Percentiles rank a stretch among this genome's conserved stretches.
Evolutionary conservation across 1,140 invertebrate species (phyloP).

Genomic region (Saccostrea glomerata): DNA sequence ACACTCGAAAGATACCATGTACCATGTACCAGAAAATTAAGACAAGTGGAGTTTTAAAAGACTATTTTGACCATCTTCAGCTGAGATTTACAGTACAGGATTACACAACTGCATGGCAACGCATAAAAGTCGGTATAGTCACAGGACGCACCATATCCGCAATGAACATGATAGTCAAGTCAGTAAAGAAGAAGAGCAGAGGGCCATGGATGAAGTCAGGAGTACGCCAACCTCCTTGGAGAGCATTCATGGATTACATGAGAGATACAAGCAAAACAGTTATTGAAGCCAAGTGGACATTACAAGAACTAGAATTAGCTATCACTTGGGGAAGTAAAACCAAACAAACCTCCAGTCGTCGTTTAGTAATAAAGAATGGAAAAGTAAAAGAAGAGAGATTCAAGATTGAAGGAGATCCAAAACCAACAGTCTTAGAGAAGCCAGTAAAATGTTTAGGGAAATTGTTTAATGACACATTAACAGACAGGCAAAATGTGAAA

Average conservation of each 20-base stretch:
- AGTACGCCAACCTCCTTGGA: slow-evolving; percentile 34
- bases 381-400: not conserved
- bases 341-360: slow-evolving; percentile 35
- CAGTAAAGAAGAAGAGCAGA: slow-evolving; percentile 40
- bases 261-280: slow-evolving; percentile 34
- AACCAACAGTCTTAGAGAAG: no score
- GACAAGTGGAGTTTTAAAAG: not conserved
- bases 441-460: no score
- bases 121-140: not conserved
- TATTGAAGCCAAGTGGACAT: no score
- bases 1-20: no score
- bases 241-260: slow-evolving; percentile 53
- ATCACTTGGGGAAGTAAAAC: not conserved
- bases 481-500: no score
- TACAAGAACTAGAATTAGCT: no score
- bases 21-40: slow-evolving; percentile 26
- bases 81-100: slow-evolving; percentile 43
- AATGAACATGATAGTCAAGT: not conserved
- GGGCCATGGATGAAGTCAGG: not conserved
- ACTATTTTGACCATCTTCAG: slow-evolving; percentile 1
- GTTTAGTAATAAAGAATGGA: slow-evolving; percentile 37
- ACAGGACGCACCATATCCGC: not conserved
- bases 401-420: no score
- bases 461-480: no score
- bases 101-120: slow-evolving; percentile 52